Conservation (phyloP, 1,140 invertebrate species). For the Streblospio benedicti region DNA sequence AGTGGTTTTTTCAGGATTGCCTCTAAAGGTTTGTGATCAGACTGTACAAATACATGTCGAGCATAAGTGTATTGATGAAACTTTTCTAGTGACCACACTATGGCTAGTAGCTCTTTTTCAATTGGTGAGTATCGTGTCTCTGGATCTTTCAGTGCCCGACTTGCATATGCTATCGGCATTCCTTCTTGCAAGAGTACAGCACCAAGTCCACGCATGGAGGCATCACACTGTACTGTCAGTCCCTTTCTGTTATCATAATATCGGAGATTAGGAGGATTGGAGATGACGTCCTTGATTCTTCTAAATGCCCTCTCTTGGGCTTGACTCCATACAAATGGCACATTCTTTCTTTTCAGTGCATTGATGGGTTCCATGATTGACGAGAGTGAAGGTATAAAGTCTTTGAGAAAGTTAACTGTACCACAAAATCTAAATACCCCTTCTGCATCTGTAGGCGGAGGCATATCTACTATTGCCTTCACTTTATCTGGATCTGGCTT, state of each 20-base stretch:
- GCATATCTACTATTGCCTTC: slow-evolving; percentile 28
- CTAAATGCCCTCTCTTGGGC: slow-evolving; percentile 10
- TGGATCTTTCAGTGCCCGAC: slow-evolving; percentile 17
- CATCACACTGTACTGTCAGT: slow-evolving; percentile 31
- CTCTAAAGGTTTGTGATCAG: slow-evolving; percentile 41
- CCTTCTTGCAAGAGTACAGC: slow-evolving; percentile 31
- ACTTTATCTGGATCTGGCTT: slow-evolving; percentile 36
- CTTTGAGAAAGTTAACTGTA: too few species aligned
- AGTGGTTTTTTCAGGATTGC: slow-evolving; percentile 45
- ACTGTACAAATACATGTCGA: slow-evolving; percentile 23
- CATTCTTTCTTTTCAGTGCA: too few species aligned
- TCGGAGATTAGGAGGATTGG: slow-evolving; percentile 18
- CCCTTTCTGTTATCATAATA: slow-evolving; percentile 28
- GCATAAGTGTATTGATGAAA: slow-evolving; percentile 45
- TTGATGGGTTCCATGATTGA: too few species aligned
- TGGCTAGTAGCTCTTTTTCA: slow-evolving; percentile 45
- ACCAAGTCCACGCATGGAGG: slow-evolving; percentile 30
- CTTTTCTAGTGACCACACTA: slow-evolving; percentile 44
- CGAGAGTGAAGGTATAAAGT: too few species aligned
- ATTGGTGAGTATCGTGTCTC: slow-evolving; percentile 24
- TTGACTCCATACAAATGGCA: slow-evolving; percentile 14
- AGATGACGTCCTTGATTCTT: slow-evolving; percentile 3
- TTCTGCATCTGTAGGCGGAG: background rate
- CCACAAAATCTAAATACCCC: too few species aligned
- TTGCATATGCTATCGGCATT: slow-evolving; percentile 21